phyloP scores from a whole-genome alignment of 2,888 invertebrate species.

The Maniola hyperantus region DNA sequence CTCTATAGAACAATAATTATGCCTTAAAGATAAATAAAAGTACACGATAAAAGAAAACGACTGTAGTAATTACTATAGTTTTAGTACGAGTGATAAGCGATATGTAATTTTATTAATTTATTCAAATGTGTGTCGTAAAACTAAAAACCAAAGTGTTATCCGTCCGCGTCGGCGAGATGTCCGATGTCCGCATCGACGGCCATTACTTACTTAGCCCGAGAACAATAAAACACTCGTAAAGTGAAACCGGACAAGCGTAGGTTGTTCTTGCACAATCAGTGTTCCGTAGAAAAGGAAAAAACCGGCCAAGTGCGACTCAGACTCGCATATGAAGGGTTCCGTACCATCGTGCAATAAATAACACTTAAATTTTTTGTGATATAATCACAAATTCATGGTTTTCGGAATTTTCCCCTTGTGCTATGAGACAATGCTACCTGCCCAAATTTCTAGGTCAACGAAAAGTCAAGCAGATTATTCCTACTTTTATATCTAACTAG shows the following conservation, averaged over 20 bases:
- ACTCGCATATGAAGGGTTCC: too few species aligned
- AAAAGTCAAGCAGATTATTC: too few species aligned
- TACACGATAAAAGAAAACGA: neutral
- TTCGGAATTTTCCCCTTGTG: too few species aligned
- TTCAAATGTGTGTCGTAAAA: slow-evolving; percentile 5
- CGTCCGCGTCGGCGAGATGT: neutral
- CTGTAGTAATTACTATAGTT: neutral
- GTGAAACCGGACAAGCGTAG: neutral
- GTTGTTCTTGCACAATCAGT: neutral
- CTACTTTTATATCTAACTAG: too few species aligned
- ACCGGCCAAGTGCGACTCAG: too few species aligned
- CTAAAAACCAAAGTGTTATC: slow-evolving; percentile 7
- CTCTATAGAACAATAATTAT: neutral
- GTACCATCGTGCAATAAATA: too few species aligned
- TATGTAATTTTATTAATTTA: slow-evolving; percentile 7
- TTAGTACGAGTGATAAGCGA: neutral
- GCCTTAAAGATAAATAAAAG: neutral
- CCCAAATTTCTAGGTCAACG: too few species aligned
- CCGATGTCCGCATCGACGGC: neutral
- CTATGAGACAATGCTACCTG: too few species aligned
- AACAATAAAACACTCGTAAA: slow-evolving; percentile 39
- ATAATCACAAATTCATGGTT: too few species aligned
- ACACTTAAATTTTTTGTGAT: too few species aligned
- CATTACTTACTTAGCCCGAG: slow-evolving; percentile 17
- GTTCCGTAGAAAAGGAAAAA: neutral